Evolutionary conservation across 2,888 invertebrate species (phyloP), one percentile per base, ranked within the genome.

Genomic region (Selenia dentaria): DNA sequence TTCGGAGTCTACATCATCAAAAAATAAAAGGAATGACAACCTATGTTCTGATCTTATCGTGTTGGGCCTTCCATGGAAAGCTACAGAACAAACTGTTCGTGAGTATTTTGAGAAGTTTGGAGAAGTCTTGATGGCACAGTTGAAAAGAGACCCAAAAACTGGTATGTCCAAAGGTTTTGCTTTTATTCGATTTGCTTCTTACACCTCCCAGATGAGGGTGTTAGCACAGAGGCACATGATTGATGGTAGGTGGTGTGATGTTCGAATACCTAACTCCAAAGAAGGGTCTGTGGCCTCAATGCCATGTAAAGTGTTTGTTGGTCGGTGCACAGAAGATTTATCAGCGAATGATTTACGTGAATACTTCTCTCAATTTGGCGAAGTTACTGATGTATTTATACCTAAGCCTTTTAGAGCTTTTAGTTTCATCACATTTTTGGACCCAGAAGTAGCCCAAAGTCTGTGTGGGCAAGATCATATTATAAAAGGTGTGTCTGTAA

Each of bases 131-230:
- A 98, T 99, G 98, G 98, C 98, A 45, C 98, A 99, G 93, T 96
- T 98, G 8, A 98, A 98, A 82, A 96, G 97, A 84, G 97, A 98
- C 83, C 94, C 95, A 6, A 92, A 93, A 82, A 96, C 97, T 18
- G 98, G 98, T 31, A 97, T 98, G 83, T 99, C 98, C 1, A 99
- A 99, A 89, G 99, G 99, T 39, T 99, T 99, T 87, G 99, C 99
- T 53, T 99, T 99, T 83, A 98, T 99, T 55, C 92, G 99, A 64
- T 99, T 99, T 91, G 95, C 95, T 42, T 96, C 96, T 57, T 98
- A 98, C 79, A 98, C 98, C 68, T 96, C 97, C 43, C 99, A 99
- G 85, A 95, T 97, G 91, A 94, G 98, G 74, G 99, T 98, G 31
- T 92, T 99, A 55, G 95, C 97, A 5, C 97, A 98, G 77, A 93